phyloP scores from a whole-genome alignment of 2,113 vertebrate species.

The Lepisosteus oculatus region DNA sequence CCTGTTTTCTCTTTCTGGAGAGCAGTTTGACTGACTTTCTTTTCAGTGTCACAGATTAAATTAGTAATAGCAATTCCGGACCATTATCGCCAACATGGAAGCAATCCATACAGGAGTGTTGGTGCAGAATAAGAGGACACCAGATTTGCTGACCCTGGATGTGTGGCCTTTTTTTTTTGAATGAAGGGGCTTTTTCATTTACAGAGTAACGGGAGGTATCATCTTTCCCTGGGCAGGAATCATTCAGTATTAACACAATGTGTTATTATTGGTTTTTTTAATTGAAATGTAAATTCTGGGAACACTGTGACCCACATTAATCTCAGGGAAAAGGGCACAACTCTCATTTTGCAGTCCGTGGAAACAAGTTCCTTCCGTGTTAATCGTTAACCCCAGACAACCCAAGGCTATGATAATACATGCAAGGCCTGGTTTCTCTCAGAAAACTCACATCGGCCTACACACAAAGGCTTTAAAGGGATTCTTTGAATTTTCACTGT shows the following conservation, averaged over 20 bases:
- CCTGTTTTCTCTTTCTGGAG: constrained; percentile 8
- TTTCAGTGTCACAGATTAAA: constrained; percentile 14
- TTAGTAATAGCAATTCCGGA: constrained; percentile 46
- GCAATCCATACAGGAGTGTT: constrained; percentile 60
- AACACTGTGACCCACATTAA: constrained; percentile 84
- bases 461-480: constrained; percentile 9
- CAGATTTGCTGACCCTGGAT: constrained; percentile 78
- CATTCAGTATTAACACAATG: constrained; percentile 88
- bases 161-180: constrained; percentile 72
- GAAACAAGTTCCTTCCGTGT: constrained; percentile 62
- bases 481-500: constrained; percentile 3
- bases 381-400: constrained; percentile 60
- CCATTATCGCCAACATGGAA: constrained; percentile 60
- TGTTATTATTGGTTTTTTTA: constrained; percentile 92
- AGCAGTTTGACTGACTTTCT: constrained; percentile 7
- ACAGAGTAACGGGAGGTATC: constrained; percentile 83
- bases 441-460: constrained; percentile 15
- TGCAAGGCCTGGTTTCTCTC: constrained; percentile 6
- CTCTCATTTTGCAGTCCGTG: constrained; percentile 82
- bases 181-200: constrained; percentile 94
- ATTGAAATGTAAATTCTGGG: constrained; percentile 98
- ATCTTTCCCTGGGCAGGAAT: constrained; percentile 80
- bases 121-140: constrained; percentile 71
- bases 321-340: constrained; percentile 75
- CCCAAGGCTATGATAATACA: constrained; percentile 33